phyloP scores from a whole-genome alignment of 2,113 vertebrate species.

The Ammodytes dubius region DNA sequence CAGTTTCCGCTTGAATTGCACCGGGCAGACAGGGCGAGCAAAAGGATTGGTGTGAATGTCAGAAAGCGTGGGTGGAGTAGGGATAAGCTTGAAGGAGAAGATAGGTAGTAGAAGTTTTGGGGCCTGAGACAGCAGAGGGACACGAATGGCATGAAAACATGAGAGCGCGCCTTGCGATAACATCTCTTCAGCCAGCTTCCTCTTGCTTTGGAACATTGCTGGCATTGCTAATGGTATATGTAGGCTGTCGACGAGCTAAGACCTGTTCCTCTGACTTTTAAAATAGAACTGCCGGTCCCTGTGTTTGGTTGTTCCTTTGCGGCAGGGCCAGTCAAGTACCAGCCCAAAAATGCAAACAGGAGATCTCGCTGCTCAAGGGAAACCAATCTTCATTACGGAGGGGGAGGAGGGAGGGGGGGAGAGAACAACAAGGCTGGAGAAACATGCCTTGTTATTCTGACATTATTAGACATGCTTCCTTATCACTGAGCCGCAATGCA shows the following conservation, averaged over 20 bases:
- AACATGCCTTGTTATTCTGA: conserved; percentile 52
- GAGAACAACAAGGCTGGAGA: conserved; percentile 49
- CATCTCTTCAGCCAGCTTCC: conserved; percentile 80
- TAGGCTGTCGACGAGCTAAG: conserved; percentile 74
- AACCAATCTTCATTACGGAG: conserved; percentile 69
- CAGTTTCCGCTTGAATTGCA: conserved; percentile 70
- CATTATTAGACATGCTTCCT: conserved; percentile 58
- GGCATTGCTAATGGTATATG: conserved; percentile 83
- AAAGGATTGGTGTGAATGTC: conserved; percentile 37
- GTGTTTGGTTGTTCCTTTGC: conserved; percentile 67
- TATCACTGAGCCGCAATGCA: conserved; percentile 31
- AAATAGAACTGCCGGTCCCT: conserved; percentile 77
- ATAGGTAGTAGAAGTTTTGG: conserved; percentile 51
- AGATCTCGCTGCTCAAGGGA: conserved; percentile 71
- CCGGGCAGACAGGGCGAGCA: conserved; percentile 38
- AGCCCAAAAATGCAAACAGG: conserved; percentile 79
- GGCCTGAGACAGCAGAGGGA: conserved; percentile 57
- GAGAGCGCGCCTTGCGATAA: conserved; percentile 72
- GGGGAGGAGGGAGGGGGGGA: background rate
- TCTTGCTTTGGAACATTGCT: conserved; percentile 82
- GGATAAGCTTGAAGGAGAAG: conserved; percentile 61
- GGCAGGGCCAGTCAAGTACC: conserved; percentile 48
- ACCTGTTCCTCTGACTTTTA: conserved; percentile 81
- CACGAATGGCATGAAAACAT: conserved; percentile 72
- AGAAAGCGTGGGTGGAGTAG: conserved; percentile 45